A percentile compares a stretch with the other conserved stretches of the same genome.
Evolutionary conservation across 2,888 invertebrate genomes (phyloP).

Genomic region (Augiades crinisus): DNA sequence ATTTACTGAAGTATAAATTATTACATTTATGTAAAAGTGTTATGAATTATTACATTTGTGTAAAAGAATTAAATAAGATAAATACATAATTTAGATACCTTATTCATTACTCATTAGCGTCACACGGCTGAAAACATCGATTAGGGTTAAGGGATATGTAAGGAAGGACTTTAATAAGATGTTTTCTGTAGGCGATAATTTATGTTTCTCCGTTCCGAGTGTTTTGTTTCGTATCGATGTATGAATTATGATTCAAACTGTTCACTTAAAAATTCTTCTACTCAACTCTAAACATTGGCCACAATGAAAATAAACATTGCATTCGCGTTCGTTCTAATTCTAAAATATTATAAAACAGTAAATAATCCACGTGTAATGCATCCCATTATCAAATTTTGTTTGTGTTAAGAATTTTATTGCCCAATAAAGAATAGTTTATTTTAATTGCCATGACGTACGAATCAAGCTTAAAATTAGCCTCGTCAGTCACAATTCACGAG

Average conservation of each 20-base stretch:
- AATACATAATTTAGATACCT: no score
- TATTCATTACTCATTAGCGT: no score
- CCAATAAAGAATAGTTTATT: neutral
- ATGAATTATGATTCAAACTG: constrained; percentile 27
- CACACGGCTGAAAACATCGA: no score
- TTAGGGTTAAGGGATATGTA: no score
- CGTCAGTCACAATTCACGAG: neutral
- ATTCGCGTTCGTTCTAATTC: constrained; percentile 7
- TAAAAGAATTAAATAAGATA: no score
- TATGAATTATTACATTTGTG: no score
- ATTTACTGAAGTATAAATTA: no score
- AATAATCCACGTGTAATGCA: constrained; percentile 6
- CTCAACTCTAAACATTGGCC: constrained; percentile 8
- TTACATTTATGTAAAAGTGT: no score
- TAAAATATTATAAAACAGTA: neutral
- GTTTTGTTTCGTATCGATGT: no score
- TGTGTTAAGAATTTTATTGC: constrained; percentile 2
- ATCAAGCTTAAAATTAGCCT: neutral
- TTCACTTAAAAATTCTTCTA: constrained; percentile 2
- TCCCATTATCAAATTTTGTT: constrained; percentile 1
- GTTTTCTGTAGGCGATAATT: no score
- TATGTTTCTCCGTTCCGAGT: no score
- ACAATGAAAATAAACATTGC: constrained; percentile 14
- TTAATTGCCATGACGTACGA: neutral
- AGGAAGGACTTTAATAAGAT: no score